Evolutionary conservation across 2,797 vertebrate genomes (phyloP).

Genomic region (Falco berigora): DNA sequence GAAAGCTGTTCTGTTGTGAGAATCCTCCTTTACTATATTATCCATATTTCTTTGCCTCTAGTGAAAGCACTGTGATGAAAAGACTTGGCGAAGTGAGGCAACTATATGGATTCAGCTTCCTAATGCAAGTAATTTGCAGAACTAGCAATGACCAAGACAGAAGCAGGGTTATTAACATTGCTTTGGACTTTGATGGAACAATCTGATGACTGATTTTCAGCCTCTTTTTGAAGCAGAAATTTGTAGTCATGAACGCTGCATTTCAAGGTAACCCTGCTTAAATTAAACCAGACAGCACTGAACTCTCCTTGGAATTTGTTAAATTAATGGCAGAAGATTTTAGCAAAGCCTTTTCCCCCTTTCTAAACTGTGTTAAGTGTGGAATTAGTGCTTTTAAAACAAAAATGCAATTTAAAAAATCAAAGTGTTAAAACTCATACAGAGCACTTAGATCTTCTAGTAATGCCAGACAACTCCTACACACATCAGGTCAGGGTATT

Average conservation of each 20-base stretch:
- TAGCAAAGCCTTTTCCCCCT: background rate
- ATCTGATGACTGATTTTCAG: constrained; percentile 5
- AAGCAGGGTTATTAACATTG: background rate
- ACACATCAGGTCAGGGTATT: background rate
- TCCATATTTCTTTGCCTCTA: background rate
- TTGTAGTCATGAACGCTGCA: background rate
- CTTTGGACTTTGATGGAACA: constrained; percentile 8
- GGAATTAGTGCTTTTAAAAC: constrained; percentile 2
- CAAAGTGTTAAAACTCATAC: background rate
- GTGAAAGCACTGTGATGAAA: background rate
- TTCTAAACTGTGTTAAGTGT: background rate
- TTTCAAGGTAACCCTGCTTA: constrained; percentile 15
- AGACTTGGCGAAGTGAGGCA: background rate
- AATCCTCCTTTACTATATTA: background rate
- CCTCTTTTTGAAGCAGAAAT: constrained; percentile 24
- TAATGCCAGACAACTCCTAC: background rate
- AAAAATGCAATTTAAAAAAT: background rate
- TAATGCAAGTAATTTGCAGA: background rate
- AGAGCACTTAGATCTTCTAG: background rate
- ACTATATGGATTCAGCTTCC: background rate
- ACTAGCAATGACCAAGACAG: background rate
- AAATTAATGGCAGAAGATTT: constrained; percentile 3
- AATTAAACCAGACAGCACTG: constrained; percentile 13
- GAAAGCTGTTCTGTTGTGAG: background rate
- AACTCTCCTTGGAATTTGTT: background rate